Percentiles rank a stretch among this genome's conserved stretches.
phyloP scores from a whole-genome alignment of 92 coral and sea anemone species.

The Hydrozoanthus gracilis region DNA sequence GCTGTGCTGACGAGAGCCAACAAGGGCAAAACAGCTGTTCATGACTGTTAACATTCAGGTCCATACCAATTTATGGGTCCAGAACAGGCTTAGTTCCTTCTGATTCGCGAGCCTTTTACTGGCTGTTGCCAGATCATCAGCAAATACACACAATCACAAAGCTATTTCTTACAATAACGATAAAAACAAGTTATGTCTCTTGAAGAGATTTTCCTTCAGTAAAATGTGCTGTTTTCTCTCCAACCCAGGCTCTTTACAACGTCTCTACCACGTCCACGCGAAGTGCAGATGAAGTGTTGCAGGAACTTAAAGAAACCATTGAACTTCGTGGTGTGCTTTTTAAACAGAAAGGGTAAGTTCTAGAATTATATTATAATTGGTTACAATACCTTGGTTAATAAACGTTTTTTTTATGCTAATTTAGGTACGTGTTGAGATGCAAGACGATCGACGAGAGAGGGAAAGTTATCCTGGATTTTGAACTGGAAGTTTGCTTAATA shows the following conservation, averaged over 20 bases:
- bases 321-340: slow-evolving; percentile 68
- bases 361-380: too few relatives aligned
- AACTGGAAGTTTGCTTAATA: slow-evolving; percentile 93
- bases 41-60: too few relatives aligned
- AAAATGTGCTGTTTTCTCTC: background rate
- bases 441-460: slow-evolving; percentile 94
- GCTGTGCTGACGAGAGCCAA: too few relatives aligned
- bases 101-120: too few relatives aligned
- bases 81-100: too few relatives aligned
- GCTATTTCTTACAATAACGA: too few relatives aligned
- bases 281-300: slow-evolving; percentile 91
- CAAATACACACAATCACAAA: background rate
- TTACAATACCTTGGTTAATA: background rate
- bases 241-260: slow-evolving; percentile 85
- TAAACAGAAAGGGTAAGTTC: slow-evolving; percentile 86
- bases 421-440: slow-evolving; percentile 88
- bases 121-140: background rate
- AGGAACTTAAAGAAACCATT: slow-evolving; percentile 83
- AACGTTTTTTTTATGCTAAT: background rate
- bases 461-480: slow-evolving; percentile 92
- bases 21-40: too few relatives aligned
- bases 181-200: too few relatives aligned
- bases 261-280: slow-evolving; percentile 93
- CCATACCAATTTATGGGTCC: too few relatives aligned
- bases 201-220: background rate